Evolutionary conservation across 1,140 invertebrate species (phyloP), one percentile per base, ranked within the genome.

Genomic region (Brachionus rotundiformis): DNA sequence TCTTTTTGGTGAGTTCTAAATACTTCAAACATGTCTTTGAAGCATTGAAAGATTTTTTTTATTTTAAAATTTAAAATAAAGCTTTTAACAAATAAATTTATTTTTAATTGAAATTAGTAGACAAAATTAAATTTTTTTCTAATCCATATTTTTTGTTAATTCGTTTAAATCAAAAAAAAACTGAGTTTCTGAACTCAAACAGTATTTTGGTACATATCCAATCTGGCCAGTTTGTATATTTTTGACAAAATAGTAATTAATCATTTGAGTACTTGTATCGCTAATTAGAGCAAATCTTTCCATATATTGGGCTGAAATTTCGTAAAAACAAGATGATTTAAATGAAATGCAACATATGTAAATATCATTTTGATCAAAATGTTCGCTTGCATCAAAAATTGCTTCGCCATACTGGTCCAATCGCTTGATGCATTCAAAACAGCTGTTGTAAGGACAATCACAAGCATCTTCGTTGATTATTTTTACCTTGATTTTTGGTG

Each of bases 121-220:
- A 27, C 11, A 11, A 4, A 25, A 27, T 3, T 6, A 2, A 23
- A 25, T 6, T 5, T 61, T 61, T 61, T 54, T 10, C 19, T 10
- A 54, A 29, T 68, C 36, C 36, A 68, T 19, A 68, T 68, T 68
- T 23, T 68, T 36, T 7, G 16, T 33, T 29, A 68, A 36, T 1
- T 19, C 31, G 16, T 36, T 19, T 8, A 68, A 41, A 36, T 68
- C 63, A 33, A n/a, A 19, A 33, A 36, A 68, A 36, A 68, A 68
- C 36, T 68, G 63, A 36, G 2, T 16, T 33, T n/a, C 29, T 68
- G 29, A 16, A 33, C 29, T 36, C 7, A 68, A 19, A 19, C 63
- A 68, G 36, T 36, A 68, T 68, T 68, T 68, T n/a, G 63, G 63
- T 23, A 68, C 29, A 33, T 33, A 68, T 6, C 63, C 63, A n/a